phyloP scores from a whole-genome alignment of 1,140 invertebrate species.

The Tribolium madens region DNA sequence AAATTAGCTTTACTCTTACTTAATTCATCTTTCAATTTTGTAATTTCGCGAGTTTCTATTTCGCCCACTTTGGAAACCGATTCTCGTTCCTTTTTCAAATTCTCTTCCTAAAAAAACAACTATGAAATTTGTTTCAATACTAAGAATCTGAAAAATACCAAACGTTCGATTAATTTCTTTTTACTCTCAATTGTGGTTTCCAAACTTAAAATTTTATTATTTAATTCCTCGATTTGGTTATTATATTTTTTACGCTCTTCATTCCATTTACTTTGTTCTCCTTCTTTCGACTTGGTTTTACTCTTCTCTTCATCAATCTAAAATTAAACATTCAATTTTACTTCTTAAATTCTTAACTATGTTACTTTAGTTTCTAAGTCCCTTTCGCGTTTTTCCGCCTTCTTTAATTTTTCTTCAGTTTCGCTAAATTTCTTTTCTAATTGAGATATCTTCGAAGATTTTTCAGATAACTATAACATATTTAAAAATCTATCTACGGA shows the following conservation, averaged over 20 bases:
- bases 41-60: slow-evolving; percentile 53
- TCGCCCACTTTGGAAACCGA: slow-evolving; percentile 49
- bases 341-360: not conserved
- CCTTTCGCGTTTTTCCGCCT: slow-evolving; percentile 72
- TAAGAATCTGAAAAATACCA: slow-evolving; percentile 65
- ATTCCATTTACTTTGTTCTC: slow-evolving; percentile 71
- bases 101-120: slow-evolving; percentile 56
- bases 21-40: slow-evolving; percentile 65
- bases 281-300: slow-evolving; percentile 70
- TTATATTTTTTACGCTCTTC: slow-evolving; percentile 64
- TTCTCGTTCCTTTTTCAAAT: slow-evolving; percentile 56
- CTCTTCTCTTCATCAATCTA: slow-evolving; percentile 73
- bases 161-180: slow-evolving; percentile 71
- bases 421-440: slow-evolving; percentile 73
- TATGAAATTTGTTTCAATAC: not conserved
- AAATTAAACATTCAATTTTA: slow-evolving; percentile 51
- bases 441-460: slow-evolving; percentile 70
- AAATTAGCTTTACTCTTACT: slow-evolving; percentile 68
- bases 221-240: slow-evolving; percentile 66
- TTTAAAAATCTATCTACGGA: slow-evolving; percentile 4
- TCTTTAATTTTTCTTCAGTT: slow-evolving; percentile 72
- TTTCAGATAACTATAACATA: slow-evolving; percentile 68
- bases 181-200: slow-evolving; percentile 71
- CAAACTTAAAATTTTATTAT: slow-evolving; percentile 69
- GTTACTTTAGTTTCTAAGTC: slow-evolving; percentile 74